phyloP scores from a whole-genome alignment of 2,113 vertebrate species.

The Damaliscus lunatus region DNA sequence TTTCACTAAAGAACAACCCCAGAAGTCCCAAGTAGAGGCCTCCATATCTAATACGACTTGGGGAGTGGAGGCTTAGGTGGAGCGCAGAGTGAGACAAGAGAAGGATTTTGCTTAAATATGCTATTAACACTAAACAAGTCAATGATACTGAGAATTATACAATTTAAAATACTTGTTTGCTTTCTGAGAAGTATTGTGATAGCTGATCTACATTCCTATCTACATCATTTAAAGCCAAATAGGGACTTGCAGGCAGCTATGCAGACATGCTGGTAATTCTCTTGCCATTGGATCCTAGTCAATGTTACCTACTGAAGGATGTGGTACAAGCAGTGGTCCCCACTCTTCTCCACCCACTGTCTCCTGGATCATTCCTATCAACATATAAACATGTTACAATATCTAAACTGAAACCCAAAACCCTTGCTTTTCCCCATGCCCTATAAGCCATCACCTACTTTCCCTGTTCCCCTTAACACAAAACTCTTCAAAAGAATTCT shows the following conservation, averaged over 20 bases:
- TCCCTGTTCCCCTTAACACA: background rate
- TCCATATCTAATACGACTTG: background rate
- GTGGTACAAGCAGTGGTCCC: background rate
- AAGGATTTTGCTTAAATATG: background rate
- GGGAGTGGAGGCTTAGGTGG: background rate
- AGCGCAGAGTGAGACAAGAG: background rate
- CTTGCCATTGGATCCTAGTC: background rate
- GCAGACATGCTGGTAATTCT: background rate
- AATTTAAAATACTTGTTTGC: background rate
- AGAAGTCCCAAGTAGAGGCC: background rate
- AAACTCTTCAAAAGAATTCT: background rate
- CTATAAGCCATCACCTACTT: background rate
- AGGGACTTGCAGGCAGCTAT: background rate
- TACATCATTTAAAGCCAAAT: background rate
- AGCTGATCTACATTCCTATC: background rate
- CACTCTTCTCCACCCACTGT: background rate
- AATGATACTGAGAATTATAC: background rate
- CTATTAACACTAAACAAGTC: background rate
- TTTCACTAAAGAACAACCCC: background rate
- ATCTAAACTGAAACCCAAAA: background rate
- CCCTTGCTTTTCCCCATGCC: background rate
- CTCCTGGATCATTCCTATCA: background rate
- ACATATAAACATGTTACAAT: background rate
- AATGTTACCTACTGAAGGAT: background rate
- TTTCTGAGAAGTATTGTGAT: background rate